Evolutionary conservation across 2,113 vertebrate species (phyloP), one percentile per base, ranked within the genome.

Genomic region (Sceloporus tristichus): DNA sequence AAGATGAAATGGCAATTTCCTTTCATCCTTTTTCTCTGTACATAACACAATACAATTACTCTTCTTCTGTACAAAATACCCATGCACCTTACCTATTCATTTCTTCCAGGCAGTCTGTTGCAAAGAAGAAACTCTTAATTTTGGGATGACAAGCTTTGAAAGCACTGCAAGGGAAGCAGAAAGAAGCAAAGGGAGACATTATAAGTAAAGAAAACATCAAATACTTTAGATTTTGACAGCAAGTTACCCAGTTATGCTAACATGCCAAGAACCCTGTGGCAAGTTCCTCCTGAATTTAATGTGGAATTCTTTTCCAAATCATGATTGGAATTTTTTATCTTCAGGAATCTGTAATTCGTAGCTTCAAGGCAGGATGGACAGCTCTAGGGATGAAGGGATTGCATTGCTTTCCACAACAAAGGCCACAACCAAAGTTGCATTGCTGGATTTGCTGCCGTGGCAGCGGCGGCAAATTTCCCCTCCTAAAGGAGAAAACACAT

Each of bases 91-190:
- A 98, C 98, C 98, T 98, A 94, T 98, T 98, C 98, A 98, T 98
- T 95, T 99, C 98, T 92, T 98, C 98, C n/a, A 98, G 96, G 96
- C 97, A 98, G 93, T 98, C 98, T 1, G 98, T 98, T 92, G 98
- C 98, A 2, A 98, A 98, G 96, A 98, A 98, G 96, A 98, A 98
- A 89, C 97, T 98, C 97, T 98, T 98, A 95, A 98, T 98, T 98
- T 98, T 98, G 89, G 98, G 98, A 94, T 99, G 98, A 90, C 98
- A 98, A 48, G 98, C 98, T 97, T 98, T 98, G 96, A 99, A 99
- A 95, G 98, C 98, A 91, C 98, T 99, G 82, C 0, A 85, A 93
- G 90, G 87, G 42, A 89, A 92, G 40, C 62, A 94, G 34, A 96
- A 85, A 93, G 82, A 79, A 86, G 56, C 76, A 78, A 89, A 88